Evolutionary conservation across 1,140 invertebrate species (phyloP), one percentile per base, ranked within the genome.

Genomic region (Heliconius hewitsoni): DNA sequence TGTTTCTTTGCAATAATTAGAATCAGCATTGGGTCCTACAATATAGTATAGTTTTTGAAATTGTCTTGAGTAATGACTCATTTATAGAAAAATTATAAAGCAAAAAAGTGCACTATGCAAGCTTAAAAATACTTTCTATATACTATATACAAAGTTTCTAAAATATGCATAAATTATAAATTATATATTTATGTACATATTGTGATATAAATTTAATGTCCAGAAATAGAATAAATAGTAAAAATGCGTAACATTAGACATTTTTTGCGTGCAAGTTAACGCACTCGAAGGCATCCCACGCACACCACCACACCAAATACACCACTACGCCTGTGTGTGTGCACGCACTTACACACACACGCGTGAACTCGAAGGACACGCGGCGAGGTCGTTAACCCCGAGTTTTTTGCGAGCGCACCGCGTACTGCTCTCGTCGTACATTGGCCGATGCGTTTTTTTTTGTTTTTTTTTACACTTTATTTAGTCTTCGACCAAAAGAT

Each of bases 331-430:
- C 74, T 81, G 84, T 87, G 86, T 86, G 86, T 82, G 80, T 81
- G 77, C 83, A 88, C 88, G 85, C 88, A 88, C 87, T 83, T 82
- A 89, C 90, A 87, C 92, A 87, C 82, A 87, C 82, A 82, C 73
- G 75, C 78, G 81, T 79, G 75, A 72, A 77, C 55, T 79, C 93
- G 93, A 94, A 94, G 93, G 93, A 93, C 93, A 94, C 91, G 90
- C 86, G 84, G 90, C 86, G 86, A 85, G 90, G 87, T 90, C 89
- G 85, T 89, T 87, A 87, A 93, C 93, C 92, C 87, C 85, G 77
- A 82, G 87, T 91, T 94, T 94, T 94, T 94, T 93, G 90, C 92
- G 88, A 88, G 86, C 83, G 88, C 90, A 89, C 89, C 86, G 85
- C 84, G 83, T 88, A 91, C 86, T 90, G 84, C 82, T 83, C 80